Conservation (phyloP, 1,140 invertebrate species). For the Magallana ariakensis region DNA sequence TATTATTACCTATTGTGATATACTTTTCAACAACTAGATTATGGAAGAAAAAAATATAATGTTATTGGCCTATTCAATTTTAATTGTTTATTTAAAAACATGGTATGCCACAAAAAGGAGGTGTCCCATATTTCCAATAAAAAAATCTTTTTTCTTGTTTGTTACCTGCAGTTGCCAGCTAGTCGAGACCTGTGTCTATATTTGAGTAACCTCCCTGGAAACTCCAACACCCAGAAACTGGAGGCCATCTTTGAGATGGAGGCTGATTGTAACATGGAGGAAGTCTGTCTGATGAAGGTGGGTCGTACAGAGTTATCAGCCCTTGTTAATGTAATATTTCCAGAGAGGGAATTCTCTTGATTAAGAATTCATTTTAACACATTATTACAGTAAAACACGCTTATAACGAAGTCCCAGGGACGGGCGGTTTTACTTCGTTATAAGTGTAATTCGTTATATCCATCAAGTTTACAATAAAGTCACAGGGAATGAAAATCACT, state of each 20-base stretch:
- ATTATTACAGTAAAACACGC: no score
- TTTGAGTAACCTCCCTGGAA: constrained; percentile 69
- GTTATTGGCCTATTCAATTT: neutral
- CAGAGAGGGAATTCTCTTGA: no score
- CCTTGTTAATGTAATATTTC: neutral
- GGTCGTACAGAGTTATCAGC: neutral
- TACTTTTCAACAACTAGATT: no score
- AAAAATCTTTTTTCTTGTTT: no score
- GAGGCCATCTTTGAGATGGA: constrained; percentile 74
- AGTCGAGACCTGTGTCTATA: constrained; percentile 66
- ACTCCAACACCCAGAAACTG: constrained; percentile 68
- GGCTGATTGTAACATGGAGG: constrained; percentile 72
- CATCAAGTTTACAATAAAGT: no score
- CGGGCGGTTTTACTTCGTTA: no score
- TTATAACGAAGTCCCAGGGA: no score
- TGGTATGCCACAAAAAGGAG: neutral
- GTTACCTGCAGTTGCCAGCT: constrained; percentile 54
- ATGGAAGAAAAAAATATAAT: neutral
- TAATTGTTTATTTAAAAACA: neutral
- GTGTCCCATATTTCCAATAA: neutral
- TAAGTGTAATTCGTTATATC: no score
- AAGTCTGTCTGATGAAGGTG: constrained; percentile 75
- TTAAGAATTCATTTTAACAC: no score
- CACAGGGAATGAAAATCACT: no score
- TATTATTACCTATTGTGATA: no score